A percentile compares a stretch with the other conserved stretches of the same genome.
These are phyloP conservation scores for Coelinius sp. DNA, from an alignment of 2,888 invertebrate genomes.

Conservation along the genomic window DNA sequence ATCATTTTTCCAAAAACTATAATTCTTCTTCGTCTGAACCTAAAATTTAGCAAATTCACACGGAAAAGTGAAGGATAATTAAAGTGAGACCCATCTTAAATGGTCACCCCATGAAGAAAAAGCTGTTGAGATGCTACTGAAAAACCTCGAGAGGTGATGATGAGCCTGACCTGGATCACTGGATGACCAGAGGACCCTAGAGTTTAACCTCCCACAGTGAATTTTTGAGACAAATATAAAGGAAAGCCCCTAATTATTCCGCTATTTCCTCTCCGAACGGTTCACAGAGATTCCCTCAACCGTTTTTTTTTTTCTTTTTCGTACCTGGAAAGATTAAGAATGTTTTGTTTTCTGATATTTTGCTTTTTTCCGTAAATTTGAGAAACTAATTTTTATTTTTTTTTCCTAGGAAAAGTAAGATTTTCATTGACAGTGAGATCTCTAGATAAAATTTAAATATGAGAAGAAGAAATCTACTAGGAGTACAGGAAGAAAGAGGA, in stretches of 20 bases:
- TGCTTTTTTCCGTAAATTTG: no score
- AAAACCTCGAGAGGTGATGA: not conserved
- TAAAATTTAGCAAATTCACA: not conserved
- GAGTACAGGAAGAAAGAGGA: not conserved
- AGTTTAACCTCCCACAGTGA: no score
- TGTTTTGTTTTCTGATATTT: no score
- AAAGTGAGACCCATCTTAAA: not conserved
- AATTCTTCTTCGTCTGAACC: not conserved
- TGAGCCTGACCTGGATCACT: conserved; percentile 8
- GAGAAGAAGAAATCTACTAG: not conserved
- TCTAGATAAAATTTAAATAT: not conserved
- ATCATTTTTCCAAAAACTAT: not conserved
- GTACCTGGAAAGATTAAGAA: no score
- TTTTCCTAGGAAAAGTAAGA: no score
- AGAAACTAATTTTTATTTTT: no score
- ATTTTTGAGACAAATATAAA: no score
- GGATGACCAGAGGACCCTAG: no score
- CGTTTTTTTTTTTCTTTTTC: no score
- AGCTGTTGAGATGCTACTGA: not conserved
- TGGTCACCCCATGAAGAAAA: not conserved
- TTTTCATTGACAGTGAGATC: no score
- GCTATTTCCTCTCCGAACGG: no score
- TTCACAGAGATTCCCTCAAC: no score
- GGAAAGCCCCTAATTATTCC: not conserved
- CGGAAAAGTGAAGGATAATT: not conserved